A percentile compares a stretch with the other conserved stretches of the same genome.
phyloP scores from a whole-genome alignment of 2,797 vertebrate genomes.

The Sebastes minor region DNA sequence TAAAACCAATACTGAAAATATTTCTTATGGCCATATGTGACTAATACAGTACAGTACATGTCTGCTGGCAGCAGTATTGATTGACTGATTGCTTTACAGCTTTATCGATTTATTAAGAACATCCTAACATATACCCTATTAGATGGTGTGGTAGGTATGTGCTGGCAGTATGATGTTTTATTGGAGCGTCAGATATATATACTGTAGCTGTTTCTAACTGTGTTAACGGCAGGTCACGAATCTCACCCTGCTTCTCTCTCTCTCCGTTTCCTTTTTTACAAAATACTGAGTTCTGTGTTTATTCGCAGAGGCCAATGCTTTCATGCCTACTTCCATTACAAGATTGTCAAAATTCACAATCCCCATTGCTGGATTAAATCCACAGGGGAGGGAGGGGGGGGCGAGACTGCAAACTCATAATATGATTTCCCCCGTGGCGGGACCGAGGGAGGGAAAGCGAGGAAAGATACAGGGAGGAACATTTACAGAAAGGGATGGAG shows the following conservation, averaged over 20 bases:
- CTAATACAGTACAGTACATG: not conserved
- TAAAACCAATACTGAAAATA: not conserved
- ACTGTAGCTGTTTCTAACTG: slow-evolving; percentile 25
- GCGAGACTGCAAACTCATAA: slow-evolving; percentile 69
- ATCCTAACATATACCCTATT: not conserved
- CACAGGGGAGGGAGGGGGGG: slow-evolving; percentile 52
- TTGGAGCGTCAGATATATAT: slow-evolving; percentile 6
- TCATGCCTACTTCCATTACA: slow-evolving; percentile 76
- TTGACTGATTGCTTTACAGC: not conserved
- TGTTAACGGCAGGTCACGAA: slow-evolving; percentile 13
- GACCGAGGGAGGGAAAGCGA: slow-evolving; percentile 6
- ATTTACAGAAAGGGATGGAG: not conserved
- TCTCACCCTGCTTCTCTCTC: not conserved
- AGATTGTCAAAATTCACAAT: slow-evolving; percentile 81
- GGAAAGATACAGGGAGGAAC: slow-evolving; percentile 14
- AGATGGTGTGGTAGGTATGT: not conserved
- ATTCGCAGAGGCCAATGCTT: slow-evolving; percentile 54
- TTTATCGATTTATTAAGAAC: not conserved
- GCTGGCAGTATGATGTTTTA: not conserved
- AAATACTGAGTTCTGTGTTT: slow-evolving; percentile 43
- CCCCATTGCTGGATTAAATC: slow-evolving; percentile 76
- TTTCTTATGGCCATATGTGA: not conserved
- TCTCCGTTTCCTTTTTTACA: slow-evolving; percentile 35
- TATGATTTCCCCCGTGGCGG: slow-evolving; percentile 78
- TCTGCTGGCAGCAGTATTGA: not conserved